These are phyloP conservation scores for Steinernema scapterisci DNA, from an alignment of 2,888 invertebrate genomes.

Conservation along the genomic window DNA sequence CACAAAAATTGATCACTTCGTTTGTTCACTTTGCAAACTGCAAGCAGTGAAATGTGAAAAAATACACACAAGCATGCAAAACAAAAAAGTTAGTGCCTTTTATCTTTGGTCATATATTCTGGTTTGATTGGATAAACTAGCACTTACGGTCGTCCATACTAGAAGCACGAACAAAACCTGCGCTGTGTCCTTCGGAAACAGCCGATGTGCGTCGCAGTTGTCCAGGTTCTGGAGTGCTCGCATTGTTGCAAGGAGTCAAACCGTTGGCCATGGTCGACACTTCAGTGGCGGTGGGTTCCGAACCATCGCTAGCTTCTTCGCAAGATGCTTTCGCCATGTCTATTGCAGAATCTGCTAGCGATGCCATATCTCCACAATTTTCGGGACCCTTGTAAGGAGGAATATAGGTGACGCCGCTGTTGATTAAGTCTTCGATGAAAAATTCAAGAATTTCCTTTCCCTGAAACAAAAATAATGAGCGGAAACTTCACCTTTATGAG, in stretches of 20 bases:
- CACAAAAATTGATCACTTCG: neutral
- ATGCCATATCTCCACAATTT: constrained; percentile 37
- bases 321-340: constrained; percentile 49
- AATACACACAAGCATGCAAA: constrained; percentile 6
- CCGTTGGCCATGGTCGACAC: constrained; percentile 11
- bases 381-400: constrained; percentile 67
- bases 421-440: constrained; percentile 80
- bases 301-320: constrained; percentile 11
- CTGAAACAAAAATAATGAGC: constrained; percentile 70
- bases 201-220: neutral
- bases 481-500: neutral
- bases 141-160: constrained; percentile 48
- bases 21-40: no score
- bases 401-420: constrained; percentile 77
- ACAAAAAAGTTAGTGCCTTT: constrained; percentile 3
- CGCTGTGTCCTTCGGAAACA: constrained; percentile 2
- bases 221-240: neutral
- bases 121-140: neutral
- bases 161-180: constrained; percentile 31
- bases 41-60: no score
- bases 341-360: constrained; percentile 57
- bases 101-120: neutral
- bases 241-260: neutral
- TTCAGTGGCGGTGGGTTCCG: neutral
- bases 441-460: constrained; percentile 91